Percentiles rank a stretch among this genome's conserved stretches.
Evolutionary conservation across 1,140 invertebrate species (phyloP).

Genomic region (Carcinoscorpius rotundicauda): DNA sequence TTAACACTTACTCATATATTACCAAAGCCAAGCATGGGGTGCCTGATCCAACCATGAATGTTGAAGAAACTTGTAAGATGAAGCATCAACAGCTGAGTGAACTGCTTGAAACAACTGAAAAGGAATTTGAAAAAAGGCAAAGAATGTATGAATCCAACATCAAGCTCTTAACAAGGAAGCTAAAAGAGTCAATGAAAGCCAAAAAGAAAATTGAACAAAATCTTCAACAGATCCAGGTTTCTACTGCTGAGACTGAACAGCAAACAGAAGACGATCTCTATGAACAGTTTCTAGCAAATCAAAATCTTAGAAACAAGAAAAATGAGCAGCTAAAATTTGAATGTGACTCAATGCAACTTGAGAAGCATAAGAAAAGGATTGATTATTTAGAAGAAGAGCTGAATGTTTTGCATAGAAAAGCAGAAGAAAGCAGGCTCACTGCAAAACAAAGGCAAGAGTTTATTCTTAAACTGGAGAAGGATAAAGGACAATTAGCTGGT

Average conservation of each 20-base stretch:
- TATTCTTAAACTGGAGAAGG: constrained; percentile 34
- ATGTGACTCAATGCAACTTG: not conserved
- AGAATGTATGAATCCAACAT: constrained; percentile 25
- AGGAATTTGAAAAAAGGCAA: constrained; percentile 17
- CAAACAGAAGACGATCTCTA: not conserved
- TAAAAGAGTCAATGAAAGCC: constrained; percentile 26
- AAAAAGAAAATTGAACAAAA: constrained; percentile 29
- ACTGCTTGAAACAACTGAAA: constrained; percentile 4
- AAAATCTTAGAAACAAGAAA: not conserved
- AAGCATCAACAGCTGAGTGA: constrained; percentile 15
- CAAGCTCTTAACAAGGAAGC: constrained; percentile 29
- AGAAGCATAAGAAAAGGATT: constrained; percentile 9
- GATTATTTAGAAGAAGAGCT: constrained; percentile 17
- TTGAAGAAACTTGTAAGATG: not conserved
- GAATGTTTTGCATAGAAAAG: constrained; percentile 4
- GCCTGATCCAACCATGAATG: not conserved
- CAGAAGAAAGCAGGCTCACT: constrained; percentile 15
- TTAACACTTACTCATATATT: not conserved
- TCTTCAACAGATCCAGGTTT: constrained; percentile 25
- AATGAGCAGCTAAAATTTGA: constrained; percentile 2
- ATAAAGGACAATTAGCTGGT: constrained; percentile 36
- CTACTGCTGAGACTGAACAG: too few relatives aligned
- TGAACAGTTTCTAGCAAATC: not conserved
- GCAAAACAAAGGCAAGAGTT: constrained; percentile 26
- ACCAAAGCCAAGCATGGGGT: not conserved